These are phyloP conservation scores for Protonemura montana DNA, from an alignment of 2,888 invertebrate species.

Conservation along the genomic window DNA sequence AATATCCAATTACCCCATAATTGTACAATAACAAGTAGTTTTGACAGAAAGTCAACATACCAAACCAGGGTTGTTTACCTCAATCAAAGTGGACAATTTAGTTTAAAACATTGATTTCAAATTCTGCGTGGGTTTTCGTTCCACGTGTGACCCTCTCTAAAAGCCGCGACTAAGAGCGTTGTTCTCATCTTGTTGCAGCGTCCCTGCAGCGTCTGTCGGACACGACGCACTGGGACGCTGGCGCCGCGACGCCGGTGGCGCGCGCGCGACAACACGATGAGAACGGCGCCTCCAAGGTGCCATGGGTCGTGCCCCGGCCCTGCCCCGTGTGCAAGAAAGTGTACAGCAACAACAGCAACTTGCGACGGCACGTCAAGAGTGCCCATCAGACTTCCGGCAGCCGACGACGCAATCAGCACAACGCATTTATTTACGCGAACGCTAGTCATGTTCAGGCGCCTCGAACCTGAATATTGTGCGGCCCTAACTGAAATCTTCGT, in stretches of 20 bases:
- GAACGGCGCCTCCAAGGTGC: slow-evolving; percentile 32
- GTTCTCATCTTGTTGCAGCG: slow-evolving; percentile 51
- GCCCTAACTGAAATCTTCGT: too few relatives aligned
- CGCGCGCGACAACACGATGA: slow-evolving; percentile 41
- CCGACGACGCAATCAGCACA: slow-evolving; percentile 14
- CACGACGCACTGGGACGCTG: slow-evolving; percentile 7
- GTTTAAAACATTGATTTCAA: too few relatives aligned
- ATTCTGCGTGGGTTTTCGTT: too few relatives aligned
- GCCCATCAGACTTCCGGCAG: slow-evolving; percentile 41
- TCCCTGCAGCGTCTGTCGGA: slow-evolving; percentile 45
- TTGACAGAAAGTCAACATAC: too few relatives aligned
- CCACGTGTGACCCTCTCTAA: too few relatives aligned
- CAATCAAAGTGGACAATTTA: too few relatives aligned
- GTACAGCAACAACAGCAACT: slow-evolving; percentile 57
- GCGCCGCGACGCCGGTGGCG: slow-evolving; percentile 7
- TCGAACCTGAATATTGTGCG: background rate
- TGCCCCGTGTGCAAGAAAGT: slow-evolving; percentile 55
- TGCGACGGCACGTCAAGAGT: slow-evolving; percentile 53
- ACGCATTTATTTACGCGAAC: background rate
- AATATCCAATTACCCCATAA: too few relatives aligned
- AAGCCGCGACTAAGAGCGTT: background rate
- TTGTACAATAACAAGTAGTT: too few relatives aligned
- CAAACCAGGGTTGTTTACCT: too few relatives aligned
- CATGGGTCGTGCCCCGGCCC: slow-evolving; percentile 55
- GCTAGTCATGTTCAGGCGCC: background rate